These are phyloP conservation scores for Rugalucina vietnamica DNA, from an alignment of 2,888 invertebrate species.

Conservation along the genomic window DNA sequence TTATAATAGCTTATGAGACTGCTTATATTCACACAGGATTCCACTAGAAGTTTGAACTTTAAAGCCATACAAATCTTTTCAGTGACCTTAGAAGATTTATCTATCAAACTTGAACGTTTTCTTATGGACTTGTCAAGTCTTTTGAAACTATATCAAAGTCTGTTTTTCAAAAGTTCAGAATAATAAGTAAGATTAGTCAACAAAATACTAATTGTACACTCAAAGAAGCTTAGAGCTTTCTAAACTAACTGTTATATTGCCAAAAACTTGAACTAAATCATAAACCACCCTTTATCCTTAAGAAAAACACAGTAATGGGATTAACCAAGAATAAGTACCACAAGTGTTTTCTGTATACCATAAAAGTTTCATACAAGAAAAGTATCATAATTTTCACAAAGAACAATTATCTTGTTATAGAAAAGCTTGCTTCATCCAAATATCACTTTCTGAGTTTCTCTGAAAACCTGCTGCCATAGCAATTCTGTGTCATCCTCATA, in stretches of 20 bases:
- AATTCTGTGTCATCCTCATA: neutral
- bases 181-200: neutral
- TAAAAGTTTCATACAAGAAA: neutral
- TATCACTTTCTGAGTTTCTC: neutral
- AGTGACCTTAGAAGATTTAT: too few species aligned
- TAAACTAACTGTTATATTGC: neutral
- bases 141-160: neutral
- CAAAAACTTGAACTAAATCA: neutral
- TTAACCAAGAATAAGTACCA: neutral
- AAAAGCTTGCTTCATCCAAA: too few species aligned
- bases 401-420: too few species aligned
- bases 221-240: neutral
- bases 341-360: neutral
- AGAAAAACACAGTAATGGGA: constrained; percentile 10
- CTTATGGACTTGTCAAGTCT: neutral
- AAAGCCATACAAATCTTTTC: too few species aligned
- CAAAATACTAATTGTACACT: neutral
- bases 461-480: neutral
- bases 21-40: too few species aligned
- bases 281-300: neutral
- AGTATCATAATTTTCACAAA: too few species aligned
- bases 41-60: too few species aligned
- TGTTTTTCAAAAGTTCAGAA: neutral
- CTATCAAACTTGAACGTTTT: too few species aligned
- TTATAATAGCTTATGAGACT: too few species aligned